Evolutionary conservation across 2,888 invertebrate genomes (phyloP), one percentile per base, ranked within the genome.

Genomic region (Drosophila emarginata): DNA sequence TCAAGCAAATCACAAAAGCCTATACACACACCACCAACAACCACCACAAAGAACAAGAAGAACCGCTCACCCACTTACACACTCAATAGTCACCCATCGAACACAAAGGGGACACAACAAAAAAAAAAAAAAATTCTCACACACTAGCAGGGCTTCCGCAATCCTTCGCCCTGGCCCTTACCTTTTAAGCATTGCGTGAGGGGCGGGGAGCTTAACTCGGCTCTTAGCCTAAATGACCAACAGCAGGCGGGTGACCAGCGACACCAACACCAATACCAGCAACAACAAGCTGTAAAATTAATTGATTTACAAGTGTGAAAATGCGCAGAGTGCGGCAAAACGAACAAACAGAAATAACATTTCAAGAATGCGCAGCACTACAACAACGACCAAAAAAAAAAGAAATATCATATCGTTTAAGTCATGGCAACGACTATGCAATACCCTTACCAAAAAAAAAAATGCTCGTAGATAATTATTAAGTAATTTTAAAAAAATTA

Each of bases 261-360:
- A 37, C 60, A 51, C 23, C 58, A 68, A 61, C 61, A 51, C 18
- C 58, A 68, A 61, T 37, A 54, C 32, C 26, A 26, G n/a, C 62
- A 75, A 63, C 62, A 76, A 60, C 65, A 67, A 67, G 76, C 76
- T 85, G 78, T 82, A 77, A 89, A 81, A 81, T 80, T 83, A 86
- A 87, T 86, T 87, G 88, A 85, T 85, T 85, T 85, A 88, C 84
- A 88, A 81, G 88, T 80, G 84, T 88, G 87, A 83, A 83, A 81
- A 81, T 72, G 73, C 68, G 68, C 74, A 51, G 59, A 65, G 61
- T 60, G 80, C 51, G 64, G 61, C 54, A 57, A 72, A 32, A 50
- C 37, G 45, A 52, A 54, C 54, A 18, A 32, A 54, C 28, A 32
- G 54, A 54, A 54, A 54, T 54, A 36, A 36, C 32, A 54, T 54